Percentiles rank a stretch among this genome's conserved stretches.
phyloP scores from a whole-genome alignment of 2,888 invertebrate species.

The Drosophila ezoana region DNA sequence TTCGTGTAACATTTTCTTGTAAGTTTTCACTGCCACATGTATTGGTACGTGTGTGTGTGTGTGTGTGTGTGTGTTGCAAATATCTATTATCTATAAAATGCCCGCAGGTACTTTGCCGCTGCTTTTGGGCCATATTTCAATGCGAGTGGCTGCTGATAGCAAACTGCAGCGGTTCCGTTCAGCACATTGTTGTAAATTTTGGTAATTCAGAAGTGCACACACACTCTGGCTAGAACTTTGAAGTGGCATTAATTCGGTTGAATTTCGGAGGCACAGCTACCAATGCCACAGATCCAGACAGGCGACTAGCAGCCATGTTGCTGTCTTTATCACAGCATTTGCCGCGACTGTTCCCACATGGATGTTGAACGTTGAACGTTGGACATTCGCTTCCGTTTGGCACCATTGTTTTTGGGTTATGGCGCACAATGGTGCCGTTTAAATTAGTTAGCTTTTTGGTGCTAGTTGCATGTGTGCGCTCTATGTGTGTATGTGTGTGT shows the following conservation, averaged over 20 bases:
- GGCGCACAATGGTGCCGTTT: slow-evolving; percentile 75
- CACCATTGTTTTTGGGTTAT: slow-evolving; percentile 72
- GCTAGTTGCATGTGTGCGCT: slow-evolving; percentile 6
- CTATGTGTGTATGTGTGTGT: slow-evolving; percentile 15
- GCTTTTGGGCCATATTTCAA: slow-evolving; percentile 74
- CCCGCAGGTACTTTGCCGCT: slow-evolving; percentile 75
- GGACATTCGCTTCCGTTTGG: slow-evolving; percentile 63
- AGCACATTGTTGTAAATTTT: slow-evolving; percentile 75
- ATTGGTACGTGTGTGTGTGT: slow-evolving; percentile 7
- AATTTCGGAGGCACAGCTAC: slow-evolving; percentile 42
- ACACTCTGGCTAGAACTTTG: slow-evolving; percentile 52
- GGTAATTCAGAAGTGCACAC: slow-evolving; percentile 63
- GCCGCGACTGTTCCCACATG: slow-evolving; percentile 27
- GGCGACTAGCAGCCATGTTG: slow-evolving; percentile 33
- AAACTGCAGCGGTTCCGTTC: slow-evolving; percentile 56
- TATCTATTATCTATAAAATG: slow-evolving; percentile 80
- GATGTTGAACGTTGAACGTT: slow-evolving; percentile 26
- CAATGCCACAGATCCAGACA: slow-evolving; percentile 43
- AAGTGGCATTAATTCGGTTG: slow-evolving; percentile 78
- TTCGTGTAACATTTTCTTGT: slow-evolving; percentile 53
- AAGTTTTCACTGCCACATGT: slow-evolving; percentile 37
- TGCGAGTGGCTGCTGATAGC: slow-evolving; percentile 74
- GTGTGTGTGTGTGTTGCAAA: slow-evolving; percentile 46
- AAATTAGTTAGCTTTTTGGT: slow-evolving; percentile 74
- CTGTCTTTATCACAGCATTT: slow-evolving; percentile 52